Evolutionary conservation across 2,797 vertebrate species (phyloP).

Genomic region (Cynodonichthys magdalenae): DNA sequence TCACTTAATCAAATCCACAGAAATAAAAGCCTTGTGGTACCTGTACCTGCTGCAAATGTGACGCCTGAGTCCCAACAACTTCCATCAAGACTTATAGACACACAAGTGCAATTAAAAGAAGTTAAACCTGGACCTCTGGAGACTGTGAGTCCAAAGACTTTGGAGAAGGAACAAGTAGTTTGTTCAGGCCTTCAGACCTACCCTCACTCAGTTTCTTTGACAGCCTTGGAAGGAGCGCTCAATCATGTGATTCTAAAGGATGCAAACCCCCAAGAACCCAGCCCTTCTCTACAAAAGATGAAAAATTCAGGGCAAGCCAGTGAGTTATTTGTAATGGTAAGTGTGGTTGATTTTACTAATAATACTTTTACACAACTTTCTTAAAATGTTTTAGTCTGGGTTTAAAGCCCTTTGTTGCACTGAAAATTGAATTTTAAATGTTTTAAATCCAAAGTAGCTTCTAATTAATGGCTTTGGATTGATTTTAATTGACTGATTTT

Average conservation of each 20-base stretch:
- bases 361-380: neutral
- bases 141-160: constrained; percentile 25
- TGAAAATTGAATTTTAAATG: too few species aligned
- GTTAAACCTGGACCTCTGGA: constrained; percentile 21
- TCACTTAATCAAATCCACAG: constrained; percentile 35
- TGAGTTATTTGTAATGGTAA: constrained; percentile 86
- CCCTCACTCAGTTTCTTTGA: neutral
- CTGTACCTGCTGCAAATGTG: neutral
- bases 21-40: neutral
- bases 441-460: too few species aligned
- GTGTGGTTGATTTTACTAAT: too few species aligned
- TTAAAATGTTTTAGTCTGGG: too few species aligned
- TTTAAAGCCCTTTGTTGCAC: too few species aligned
- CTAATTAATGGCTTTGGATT: too few species aligned
- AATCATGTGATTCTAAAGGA: constrained; percentile 36
- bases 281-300: constrained; percentile 44
- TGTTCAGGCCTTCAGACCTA: constrained; percentile 14
- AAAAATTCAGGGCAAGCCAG: constrained; percentile 38
- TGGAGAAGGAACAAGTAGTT: constrained; percentile 53
- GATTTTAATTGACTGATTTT: too few species aligned
- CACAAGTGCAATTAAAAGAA: constrained; percentile 32
- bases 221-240: constrained; percentile 16
- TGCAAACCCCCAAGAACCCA: constrained; percentile 18
- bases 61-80: constrained; percentile 6
- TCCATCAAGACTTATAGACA: constrained; percentile 19